Base-by-base conservation (phyloP, 1,140 invertebrate genomes). In the Leptopilina boulardi region DNA sequence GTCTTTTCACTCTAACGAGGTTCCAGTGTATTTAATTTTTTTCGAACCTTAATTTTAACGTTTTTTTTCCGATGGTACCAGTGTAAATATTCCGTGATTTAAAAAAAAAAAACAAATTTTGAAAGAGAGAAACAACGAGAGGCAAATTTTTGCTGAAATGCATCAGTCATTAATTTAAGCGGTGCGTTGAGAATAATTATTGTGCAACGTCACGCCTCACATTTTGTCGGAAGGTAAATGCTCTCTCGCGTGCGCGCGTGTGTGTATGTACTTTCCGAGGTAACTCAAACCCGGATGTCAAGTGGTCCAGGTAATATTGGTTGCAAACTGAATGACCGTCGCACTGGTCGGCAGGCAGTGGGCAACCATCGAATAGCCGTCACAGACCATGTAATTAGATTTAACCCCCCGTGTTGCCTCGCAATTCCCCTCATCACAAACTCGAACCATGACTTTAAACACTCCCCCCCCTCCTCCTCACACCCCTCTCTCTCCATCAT, bases 321-420 rank as follows among this genome's bases (percentile, higher is more conserved):
- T 87, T 76, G 79, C 80, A 84, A 87, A 86, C 85, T 83, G 87
- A 87, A 87, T 83, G 83, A 85, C 77, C 85, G 79, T 78, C 79
- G 74, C 79, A 75, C 59, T 76, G 74, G 80, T 75, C 76, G 81
- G 74, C 74, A 79, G 76, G 76, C 73, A 74, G 74, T 54, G 76
- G 54, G 73, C 76, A 82, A 71, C 78, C 82, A 85, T 88, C 87
- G 84, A 87, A 81, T 85, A 86, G 83, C 86, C 88, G 87, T 89
- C 88, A 87, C 87, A 84, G 88, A 85, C 83, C 87, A 85, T 88
- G 88, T 88, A 89, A 89, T 89, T 89, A 89, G 87, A 89, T 89
- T 88, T 87, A 83, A 84, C 83, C 81, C 82, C 82, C 82, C 82
- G 81, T 78, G 23, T 70, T 30, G 54, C 73, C 76, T 81, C 82